Base-by-base conservation (phyloP, 1,140 invertebrate species). In the Drosophila tsacasi region DNA sequence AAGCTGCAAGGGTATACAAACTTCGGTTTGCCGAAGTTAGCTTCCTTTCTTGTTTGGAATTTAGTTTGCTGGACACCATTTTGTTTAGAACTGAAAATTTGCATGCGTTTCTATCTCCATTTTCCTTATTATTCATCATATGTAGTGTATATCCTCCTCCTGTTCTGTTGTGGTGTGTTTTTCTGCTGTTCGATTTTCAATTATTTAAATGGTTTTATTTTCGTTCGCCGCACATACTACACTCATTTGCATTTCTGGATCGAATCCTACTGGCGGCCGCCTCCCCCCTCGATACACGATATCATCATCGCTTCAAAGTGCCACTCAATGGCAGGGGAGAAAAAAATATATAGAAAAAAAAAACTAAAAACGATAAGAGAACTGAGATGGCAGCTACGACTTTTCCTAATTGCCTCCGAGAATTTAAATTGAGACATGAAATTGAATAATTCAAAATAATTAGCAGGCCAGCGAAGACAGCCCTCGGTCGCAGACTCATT, bases 381-480 rank as follows among this genome's bases (percentile, higher is more conserved):
- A 71, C 65, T 64, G 68, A 65, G 76, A 76, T 73, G 59, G 46
- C 49, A 62, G 42, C 59, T 79, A 68, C 66, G 72, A 67, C 74
- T 76, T 90, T 90, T 72, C 81, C 79, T 90, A 89, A 90, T 89
- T 90, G 85, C 85, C 75, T 71, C 49, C 44, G 68, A 85, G 75
- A 76, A 84, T 76, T 90, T 84, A 91, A 90, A 90, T 90, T 90
- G 85, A 90, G 86, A 90, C 85, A 91, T 91, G 82, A 90, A 90
- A 90, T 90, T 90, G 85, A 90, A 90, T 90, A 90, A 90, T 91
- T 90, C 85, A 91, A 91, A 90, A 91, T 90, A 90, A 90, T 90
- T 90, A 90, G 85, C 85, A 59, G 76, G 69, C 81, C 57, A 40
- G 59, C 35, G 35, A 73, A 57, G 61, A 62, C 59, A 42, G 74